phyloP scores from a whole-genome alignment of 1,140 invertebrate genomes.

The Trichogramma pretiosum region DNA sequence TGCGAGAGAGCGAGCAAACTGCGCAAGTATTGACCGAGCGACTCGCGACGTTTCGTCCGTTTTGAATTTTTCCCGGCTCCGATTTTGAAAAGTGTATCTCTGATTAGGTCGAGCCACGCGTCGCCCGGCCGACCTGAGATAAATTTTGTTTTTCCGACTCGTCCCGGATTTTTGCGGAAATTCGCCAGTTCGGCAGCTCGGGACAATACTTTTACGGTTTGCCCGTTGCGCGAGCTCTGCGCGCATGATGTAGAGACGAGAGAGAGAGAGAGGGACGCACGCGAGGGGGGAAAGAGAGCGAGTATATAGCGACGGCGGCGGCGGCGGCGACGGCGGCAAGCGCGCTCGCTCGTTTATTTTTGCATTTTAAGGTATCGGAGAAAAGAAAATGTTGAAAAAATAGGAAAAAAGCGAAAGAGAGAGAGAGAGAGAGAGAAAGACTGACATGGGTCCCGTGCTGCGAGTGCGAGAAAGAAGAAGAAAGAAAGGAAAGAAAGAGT shows the following conservation, averaged over 20 bases:
- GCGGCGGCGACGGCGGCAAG: constrained; percentile 5
- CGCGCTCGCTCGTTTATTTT: constrained; percentile 38
- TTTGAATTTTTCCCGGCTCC: too few species aligned
- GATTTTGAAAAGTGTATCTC: too few species aligned
- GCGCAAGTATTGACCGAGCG: too few species aligned
- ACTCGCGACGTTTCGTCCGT: too few species aligned
- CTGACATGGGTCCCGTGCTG: neutral
- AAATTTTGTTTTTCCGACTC: too few species aligned
- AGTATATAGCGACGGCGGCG: constrained; percentile 1
- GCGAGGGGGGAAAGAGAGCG: neutral
- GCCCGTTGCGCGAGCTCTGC: neutral
- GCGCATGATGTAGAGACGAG: neutral
- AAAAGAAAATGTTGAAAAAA: constrained; percentile 44
- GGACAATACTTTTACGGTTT: too few species aligned
- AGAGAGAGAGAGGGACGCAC: neutral
- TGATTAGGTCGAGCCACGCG: too few species aligned
- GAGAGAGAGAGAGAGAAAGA: neutral
- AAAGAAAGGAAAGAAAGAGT: constrained; percentile 26
- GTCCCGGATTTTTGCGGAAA: too few species aligned
- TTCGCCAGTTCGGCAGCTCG: too few species aligned
- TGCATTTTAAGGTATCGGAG: constrained; percentile 44
- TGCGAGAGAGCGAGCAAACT: too few species aligned
- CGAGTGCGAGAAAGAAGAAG: neutral
- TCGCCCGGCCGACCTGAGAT: too few species aligned
- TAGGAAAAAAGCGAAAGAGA: constrained; percentile 22